Evolutionary conservation across 2,888 invertebrate species (phyloP).

Genomic region (Sinohyriopsis cumingii): DNA sequence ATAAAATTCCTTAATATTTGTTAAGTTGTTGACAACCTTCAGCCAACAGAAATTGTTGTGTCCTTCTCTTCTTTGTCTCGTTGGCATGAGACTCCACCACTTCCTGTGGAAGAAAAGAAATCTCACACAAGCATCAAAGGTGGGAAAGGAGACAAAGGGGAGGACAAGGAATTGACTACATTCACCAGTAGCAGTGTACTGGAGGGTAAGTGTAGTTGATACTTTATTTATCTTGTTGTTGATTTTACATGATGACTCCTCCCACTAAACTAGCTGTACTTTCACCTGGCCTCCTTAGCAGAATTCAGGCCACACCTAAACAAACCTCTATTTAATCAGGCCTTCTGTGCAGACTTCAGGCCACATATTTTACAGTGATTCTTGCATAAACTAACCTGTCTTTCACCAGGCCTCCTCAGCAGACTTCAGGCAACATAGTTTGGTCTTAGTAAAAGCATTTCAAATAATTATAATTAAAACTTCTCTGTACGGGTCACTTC

Average conservation of each 20-base stretch:
- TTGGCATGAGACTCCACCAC: slow-evolving; percentile 66
- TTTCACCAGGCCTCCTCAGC: no score
- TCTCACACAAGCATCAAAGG: slow-evolving; percentile 55
- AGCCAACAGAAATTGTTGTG: slow-evolving; percentile 70
- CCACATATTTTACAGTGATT: no score
- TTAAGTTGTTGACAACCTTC: slow-evolving; percentile 69
- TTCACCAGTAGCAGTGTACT: slow-evolving; percentile 59
- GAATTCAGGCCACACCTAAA: no score
- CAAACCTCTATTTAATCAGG: no score
- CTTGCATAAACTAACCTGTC: no score
- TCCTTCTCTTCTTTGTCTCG: slow-evolving; percentile 67
- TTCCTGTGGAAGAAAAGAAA: slow-evolving; percentile 56
- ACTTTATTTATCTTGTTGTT: no score
- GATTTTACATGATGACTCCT: not conserved
- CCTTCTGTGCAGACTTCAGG: no score
- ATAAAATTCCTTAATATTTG: slow-evolving; percentile 37
- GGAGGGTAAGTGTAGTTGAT: slow-evolving; percentile 40
- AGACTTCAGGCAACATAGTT: no score
- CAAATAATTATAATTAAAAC: no score
- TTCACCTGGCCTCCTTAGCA: no score
- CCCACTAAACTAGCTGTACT: not conserved
- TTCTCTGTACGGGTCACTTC: no score
- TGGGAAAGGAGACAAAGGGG: slow-evolving; percentile 53
- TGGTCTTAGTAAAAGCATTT: no score
- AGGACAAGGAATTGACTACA: slow-evolving; percentile 62